Base-by-base conservation (phyloP, 2,797 vertebrate species). In the Myotis findleyi region DNA sequence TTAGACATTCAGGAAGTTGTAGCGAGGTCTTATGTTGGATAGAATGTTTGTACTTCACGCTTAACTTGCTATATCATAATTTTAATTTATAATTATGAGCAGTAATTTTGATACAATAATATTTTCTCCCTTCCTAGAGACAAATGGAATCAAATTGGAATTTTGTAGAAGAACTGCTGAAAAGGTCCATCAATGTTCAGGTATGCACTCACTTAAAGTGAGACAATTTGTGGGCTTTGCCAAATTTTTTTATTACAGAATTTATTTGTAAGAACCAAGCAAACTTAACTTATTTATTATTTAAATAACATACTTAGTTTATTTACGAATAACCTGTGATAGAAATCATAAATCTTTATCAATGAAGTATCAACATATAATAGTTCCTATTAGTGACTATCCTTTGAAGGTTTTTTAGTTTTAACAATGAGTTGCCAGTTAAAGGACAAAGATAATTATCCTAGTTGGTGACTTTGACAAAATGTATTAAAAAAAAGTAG, bases 151-250 rank as follows among this genome's bases (percentile, higher is more conserved):
- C 99, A 95, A 99, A 99, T 93, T 99, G 99, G 99, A 98, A 97
- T 87, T 99, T 99, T 98, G 98, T 99, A 81, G 99, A 99, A 96
- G 99, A 99, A 95, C 97, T 99, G 89, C 98, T 99, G 53, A 99
- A 99, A 97, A 98, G 98, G 87, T 99, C 99, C 33, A 98, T 98
- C 94, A 98, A 97, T 98, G 95, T 98, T 84, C 99, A 99, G 99
- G 99, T 99, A 98, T 97, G 97, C 94, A 62, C 89, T 53, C 95
- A 55, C 89, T 49, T 91, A 91, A 96, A 95, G 1, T 90, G 82
- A 80, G 57, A 91, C 68, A 85, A 44, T n/a, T 71, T 96, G 44
- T 80, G 86, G 73, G 72, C 47, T 66, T 96, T 64, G 79, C 62
- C 93, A 30, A 77, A 77, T 89, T 82, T 96, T 88, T 88, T 80